phyloP scores from a whole-genome alignment of 2,113 vertebrate genomes.

The Noctilio leporinus region DNA sequence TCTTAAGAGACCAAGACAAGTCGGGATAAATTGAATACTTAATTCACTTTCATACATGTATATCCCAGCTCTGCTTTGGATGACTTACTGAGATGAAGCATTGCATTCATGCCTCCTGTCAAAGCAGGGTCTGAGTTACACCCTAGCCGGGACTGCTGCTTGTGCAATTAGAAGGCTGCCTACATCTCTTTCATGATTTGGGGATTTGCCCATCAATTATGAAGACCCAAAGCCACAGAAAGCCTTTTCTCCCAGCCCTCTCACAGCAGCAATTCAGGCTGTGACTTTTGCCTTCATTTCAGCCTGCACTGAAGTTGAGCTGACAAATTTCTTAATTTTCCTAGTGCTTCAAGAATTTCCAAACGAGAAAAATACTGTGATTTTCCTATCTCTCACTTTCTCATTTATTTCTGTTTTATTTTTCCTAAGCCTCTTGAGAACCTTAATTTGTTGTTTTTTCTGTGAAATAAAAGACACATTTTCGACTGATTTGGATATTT shows the following conservation, averaged over 20 bases:
- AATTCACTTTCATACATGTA: not conserved
- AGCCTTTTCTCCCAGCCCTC: not conserved
- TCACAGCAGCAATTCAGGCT: not conserved
- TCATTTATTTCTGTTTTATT: constrained; percentile 3
- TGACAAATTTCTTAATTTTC: constrained; percentile 45
- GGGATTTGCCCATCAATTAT: constrained; percentile 7
- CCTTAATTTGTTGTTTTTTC: not conserved
- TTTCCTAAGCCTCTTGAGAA: not conserved
- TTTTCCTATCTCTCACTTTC: not conserved
- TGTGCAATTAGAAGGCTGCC: not conserved
- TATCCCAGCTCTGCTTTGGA: not conserved
- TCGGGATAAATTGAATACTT: not conserved
- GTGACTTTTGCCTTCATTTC: constrained; percentile 43
- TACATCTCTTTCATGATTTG: not conserved
- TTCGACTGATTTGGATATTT: too few species aligned
- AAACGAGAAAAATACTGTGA: not conserved
- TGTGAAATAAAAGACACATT: too few species aligned
- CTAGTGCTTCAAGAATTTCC: constrained; percentile 45
- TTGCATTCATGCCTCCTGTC: not conserved
- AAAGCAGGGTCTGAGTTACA: constrained; percentile 19
- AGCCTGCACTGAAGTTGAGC: constrained; percentile 22
- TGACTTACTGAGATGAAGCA: not conserved
- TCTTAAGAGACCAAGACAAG: not conserved
- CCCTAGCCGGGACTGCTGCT: not conserved
- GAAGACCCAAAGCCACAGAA: not conserved